phyloP scores from a whole-genome alignment of 2,888 invertebrate genomes.

The Melinaea marsaeus region DNA sequence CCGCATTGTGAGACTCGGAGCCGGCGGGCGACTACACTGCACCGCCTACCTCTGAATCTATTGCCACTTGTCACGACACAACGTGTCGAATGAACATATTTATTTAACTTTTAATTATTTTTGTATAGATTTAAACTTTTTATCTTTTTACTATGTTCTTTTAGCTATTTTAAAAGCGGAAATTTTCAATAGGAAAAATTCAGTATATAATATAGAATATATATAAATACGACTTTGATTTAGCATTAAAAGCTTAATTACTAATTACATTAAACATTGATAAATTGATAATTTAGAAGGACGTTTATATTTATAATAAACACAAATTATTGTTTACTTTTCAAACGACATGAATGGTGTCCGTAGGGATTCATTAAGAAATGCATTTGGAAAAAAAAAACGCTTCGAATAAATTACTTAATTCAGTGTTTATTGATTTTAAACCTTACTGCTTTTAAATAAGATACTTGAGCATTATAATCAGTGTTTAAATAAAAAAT shows the following conservation, averaged over 20 bases:
- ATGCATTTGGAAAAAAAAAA: slow-evolving; percentile 55
- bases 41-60: too few relatives aligned
- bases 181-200: too few relatives aligned
- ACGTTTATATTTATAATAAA: slow-evolving; percentile 3
- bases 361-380: slow-evolving; percentile 70
- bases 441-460: slow-evolving; percentile 33
- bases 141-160: too few relatives aligned
- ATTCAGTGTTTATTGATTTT: slow-evolving; percentile 21
- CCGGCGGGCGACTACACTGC: slow-evolving; percentile 26
- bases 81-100: too few relatives aligned
- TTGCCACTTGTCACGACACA: too few relatives aligned
- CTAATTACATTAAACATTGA: background rate
- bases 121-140: too few relatives aligned
- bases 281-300: background rate
- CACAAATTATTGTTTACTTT: slow-evolving; percentile 70
- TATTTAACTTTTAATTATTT: too few relatives aligned
- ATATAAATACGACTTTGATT: too few relatives aligned
- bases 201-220: too few relatives aligned
- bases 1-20: slow-evolving; percentile 46
- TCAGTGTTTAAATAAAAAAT: slow-evolving; percentile 37
- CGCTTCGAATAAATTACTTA: slow-evolving; percentile 24
- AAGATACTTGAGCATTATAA: slow-evolving; percentile 26
- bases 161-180: too few relatives aligned
- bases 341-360: slow-evolving; percentile 70
- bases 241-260: background rate